Evolutionary conservation across 1,140 invertebrate genomes (phyloP), one percentile per base, ranked within the genome.

Genomic region (Cherax quadricarinatus): DNA sequence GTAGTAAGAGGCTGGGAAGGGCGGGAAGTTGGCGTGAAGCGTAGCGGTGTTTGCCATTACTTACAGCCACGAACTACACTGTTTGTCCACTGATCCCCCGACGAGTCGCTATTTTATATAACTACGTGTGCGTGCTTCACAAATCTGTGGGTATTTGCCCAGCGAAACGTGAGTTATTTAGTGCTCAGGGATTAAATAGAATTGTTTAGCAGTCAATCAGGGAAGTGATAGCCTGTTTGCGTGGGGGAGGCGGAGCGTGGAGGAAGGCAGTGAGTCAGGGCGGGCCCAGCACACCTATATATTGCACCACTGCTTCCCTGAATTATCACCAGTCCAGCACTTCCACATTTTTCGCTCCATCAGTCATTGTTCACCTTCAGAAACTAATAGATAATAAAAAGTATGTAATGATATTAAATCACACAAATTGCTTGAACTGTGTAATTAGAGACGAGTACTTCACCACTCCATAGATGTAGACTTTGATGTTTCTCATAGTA

Each of bases 181-280:
- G 86, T 60, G 73, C 86, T 88, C 86, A 30, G 86, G 75, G 53
- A 88, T 88, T 78, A 88, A 80, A 80, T 79, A 60, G 86, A 80
- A 53, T 88, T 88, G 86, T 88, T 88, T 80, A 88, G 86, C 57
- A 62, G 78, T 88, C 86, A 88, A 88, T 80, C 73, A 88, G 70
- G 86, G 86, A 88, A 88, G 75, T 80, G 86, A 87, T 87, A 48
- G 86, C n/a, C 30, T 88, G 86, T 87, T 87, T 78, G 86, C 85
- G 18, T 80, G 51, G 86, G 66, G 9, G 51, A 24, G 51, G 86
- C 75, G 30, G 86, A 62, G n/a, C 86, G 86, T 88, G 53, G 75
- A 75, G 75, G 70, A 30, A 30, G 51, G n/a, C 86, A 53, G 51
- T 60, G 24, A n/a, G 62, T 60, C 57, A 60, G 80, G 21, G 80